These are phyloP conservation scores for Drosophila cardini DNA, from an alignment of 1,140 invertebrate species.

Conservation along the genomic window DNA sequence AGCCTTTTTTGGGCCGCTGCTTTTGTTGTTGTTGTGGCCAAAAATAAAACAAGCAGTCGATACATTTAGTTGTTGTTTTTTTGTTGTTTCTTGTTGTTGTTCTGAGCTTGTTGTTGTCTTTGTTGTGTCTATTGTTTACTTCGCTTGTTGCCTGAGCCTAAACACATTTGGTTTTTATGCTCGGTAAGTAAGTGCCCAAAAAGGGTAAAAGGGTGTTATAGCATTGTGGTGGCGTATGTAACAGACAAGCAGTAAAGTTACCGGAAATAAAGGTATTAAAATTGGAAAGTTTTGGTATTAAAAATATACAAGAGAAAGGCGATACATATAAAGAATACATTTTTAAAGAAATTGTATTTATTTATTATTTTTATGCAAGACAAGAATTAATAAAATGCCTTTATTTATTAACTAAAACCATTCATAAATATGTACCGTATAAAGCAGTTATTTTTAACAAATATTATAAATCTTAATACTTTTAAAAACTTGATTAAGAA, in stretches of 20 bases:
- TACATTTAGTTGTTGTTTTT: constrained; percentile 39
- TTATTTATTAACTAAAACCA: too few relatives aligned
- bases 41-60: constrained; percentile 67
- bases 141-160: constrained; percentile 13
- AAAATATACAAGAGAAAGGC: too few relatives aligned
- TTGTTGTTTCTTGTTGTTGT: constrained; percentile 9
- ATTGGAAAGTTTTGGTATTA: too few relatives aligned
- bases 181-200: not conserved
- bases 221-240: not conserved
- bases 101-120: constrained; percentile 18
- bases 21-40: constrained; percentile 54
- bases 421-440: too few relatives aligned
- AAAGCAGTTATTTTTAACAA: too few relatives aligned
- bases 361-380: too few relatives aligned
- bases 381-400: too few relatives aligned
- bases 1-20: constrained; percentile 59
- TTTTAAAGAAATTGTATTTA: too few relatives aligned
- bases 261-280: too few relatives aligned
- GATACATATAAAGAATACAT: too few relatives aligned
- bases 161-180: constrained; percentile 23
- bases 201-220: not conserved
- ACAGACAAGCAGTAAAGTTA: not conserved
- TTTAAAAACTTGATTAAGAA: too few relatives aligned
- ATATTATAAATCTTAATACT: too few relatives aligned
- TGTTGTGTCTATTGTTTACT: constrained; percentile 22